These are phyloP conservation scores for Sphaeridia pumilis DNA, from an alignment of 2,888 invertebrate genomes.

Conservation along the genomic window DNA sequence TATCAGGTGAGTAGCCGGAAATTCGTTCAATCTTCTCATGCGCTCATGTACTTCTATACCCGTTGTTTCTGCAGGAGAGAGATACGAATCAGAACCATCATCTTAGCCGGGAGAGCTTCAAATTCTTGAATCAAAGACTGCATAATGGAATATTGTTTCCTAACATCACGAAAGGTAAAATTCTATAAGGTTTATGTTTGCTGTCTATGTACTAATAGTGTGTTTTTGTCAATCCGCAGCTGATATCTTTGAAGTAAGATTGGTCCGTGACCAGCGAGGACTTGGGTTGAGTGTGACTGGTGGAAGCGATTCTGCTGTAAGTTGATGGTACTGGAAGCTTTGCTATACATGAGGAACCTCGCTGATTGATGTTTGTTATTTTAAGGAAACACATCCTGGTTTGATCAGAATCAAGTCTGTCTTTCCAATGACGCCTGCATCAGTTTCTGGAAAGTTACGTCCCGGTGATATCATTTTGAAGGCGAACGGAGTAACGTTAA, in stretches of 20 bases:
- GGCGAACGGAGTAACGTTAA: constrained; percentile 65
- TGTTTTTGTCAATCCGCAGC: too few species aligned
- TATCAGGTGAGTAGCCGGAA: neutral
- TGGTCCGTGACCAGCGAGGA: constrained; percentile 68
- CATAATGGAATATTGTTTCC: too few species aligned
- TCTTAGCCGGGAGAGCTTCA: too few species aligned
- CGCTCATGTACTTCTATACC: too few species aligned
- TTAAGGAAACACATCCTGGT: constrained; percentile 48
- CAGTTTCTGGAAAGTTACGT: constrained; percentile 62
- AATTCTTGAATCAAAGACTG: too few species aligned
- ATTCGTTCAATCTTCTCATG: too few species aligned
- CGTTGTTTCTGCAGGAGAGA: neutral
- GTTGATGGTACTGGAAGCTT: too few species aligned
- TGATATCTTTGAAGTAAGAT: constrained; percentile 62
- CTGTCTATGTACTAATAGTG: too few species aligned
- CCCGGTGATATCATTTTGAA: constrained; percentile 69
- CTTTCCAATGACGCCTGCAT: constrained; percentile 73
- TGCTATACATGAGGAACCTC: neutral
- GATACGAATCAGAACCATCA: neutral
- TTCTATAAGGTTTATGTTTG: too few species aligned
- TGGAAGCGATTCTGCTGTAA: constrained; percentile 47
- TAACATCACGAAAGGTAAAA: too few species aligned
- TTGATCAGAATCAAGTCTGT: constrained; percentile 70
- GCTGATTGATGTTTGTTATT: neutral
- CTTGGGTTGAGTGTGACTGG: constrained; percentile 75